phyloP scores from a whole-genome alignment of 2,888 invertebrate genomes.

The Drosophila pegasa region DNA sequence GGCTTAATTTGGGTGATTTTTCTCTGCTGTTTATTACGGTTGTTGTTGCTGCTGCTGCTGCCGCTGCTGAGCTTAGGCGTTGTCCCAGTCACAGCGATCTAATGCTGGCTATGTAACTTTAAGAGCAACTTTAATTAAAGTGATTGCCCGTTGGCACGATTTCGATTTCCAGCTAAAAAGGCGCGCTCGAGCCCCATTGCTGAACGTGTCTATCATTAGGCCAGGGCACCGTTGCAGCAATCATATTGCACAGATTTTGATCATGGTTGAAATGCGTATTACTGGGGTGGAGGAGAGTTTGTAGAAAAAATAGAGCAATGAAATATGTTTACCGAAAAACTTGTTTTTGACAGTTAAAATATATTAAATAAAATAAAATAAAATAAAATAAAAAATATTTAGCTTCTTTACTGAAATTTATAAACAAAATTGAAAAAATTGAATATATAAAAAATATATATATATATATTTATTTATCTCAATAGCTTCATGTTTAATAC shows the following conservation, averaged over 20 bases:
- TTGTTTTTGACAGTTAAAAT: neutral
- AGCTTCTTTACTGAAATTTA: too few relatives aligned
- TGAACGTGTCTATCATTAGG: conserved; percentile 53
- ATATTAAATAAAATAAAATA: neutral
- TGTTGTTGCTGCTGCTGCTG: conserved; percentile 21
- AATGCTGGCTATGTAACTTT: conserved; percentile 51
- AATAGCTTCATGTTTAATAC: too few relatives aligned
- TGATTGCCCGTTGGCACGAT: conserved; percentile 69
- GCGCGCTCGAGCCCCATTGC: conserved; percentile 42
- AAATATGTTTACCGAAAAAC: too few relatives aligned
- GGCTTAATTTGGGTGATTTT: conserved; percentile 53
- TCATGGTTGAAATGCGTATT: conserved; percentile 23
- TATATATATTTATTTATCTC: too few relatives aligned
- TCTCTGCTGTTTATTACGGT: conserved; percentile 11
- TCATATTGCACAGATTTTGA: conserved; percentile 32
- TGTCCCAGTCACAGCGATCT: conserved; percentile 55
- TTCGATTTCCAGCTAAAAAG: conserved; percentile 62
- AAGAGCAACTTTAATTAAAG: conserved; percentile 71
- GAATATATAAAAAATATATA: too few relatives aligned
- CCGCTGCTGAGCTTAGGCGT: conserved; percentile 55
- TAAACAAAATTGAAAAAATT: too few relatives aligned
- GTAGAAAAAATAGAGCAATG: too few relatives aligned
- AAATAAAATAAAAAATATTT: neutral
- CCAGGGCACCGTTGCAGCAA: conserved; percentile 16
- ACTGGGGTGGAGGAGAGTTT: neutral